phyloP scores from a whole-genome alignment of 2,888 invertebrate genomes.

The Drosophila dives region DNA sequence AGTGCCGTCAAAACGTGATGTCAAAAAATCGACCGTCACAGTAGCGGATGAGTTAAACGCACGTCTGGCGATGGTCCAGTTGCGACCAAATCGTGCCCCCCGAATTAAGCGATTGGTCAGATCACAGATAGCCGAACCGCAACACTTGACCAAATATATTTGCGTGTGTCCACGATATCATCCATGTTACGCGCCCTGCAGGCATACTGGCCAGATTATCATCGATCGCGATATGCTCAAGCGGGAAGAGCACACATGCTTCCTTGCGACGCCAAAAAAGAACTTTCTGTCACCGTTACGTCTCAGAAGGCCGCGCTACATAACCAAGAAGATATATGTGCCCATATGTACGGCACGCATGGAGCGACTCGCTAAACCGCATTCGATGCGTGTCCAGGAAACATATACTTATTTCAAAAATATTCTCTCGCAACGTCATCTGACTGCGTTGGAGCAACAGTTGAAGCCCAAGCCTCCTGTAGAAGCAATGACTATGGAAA shows the following conservation, averaged over 20 bases:
- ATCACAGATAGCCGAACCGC: conserved; percentile 43
- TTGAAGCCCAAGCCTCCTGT: conserved; percentile 69
- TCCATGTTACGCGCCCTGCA: conserved; percentile 74
- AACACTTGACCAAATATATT: conserved; percentile 68
- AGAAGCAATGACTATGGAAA: conserved; percentile 70
- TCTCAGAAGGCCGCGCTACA: conserved; percentile 52
- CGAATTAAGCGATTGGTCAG: conserved; percentile 72
- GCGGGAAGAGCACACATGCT: conserved; percentile 80
- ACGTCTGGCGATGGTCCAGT: conserved; percentile 67
- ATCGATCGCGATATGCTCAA: conserved; percentile 82
- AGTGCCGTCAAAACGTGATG: conserved; percentile 9
- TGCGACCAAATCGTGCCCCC: conserved; percentile 71
- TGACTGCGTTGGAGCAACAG: conserved; percentile 64
- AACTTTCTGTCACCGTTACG: conserved; percentile 56
- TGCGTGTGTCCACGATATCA: conserved; percentile 77
- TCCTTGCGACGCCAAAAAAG: conserved; percentile 81
- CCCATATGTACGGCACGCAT: conserved; percentile 82
- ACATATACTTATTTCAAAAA: conserved; percentile 69
- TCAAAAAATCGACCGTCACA: conserved; percentile 45
- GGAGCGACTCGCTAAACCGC: conserved; percentile 78
- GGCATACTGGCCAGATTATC: conserved; percentile 81
- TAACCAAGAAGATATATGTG: conserved; percentile 69
- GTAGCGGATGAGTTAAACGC: conserved; percentile 80
- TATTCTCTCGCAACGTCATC: conserved; percentile 63
- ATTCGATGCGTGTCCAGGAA: conserved; percentile 64